Base-by-base conservation (phyloP, 2,888 invertebrate genomes). In the Andricus quercusramuli region DNA sequence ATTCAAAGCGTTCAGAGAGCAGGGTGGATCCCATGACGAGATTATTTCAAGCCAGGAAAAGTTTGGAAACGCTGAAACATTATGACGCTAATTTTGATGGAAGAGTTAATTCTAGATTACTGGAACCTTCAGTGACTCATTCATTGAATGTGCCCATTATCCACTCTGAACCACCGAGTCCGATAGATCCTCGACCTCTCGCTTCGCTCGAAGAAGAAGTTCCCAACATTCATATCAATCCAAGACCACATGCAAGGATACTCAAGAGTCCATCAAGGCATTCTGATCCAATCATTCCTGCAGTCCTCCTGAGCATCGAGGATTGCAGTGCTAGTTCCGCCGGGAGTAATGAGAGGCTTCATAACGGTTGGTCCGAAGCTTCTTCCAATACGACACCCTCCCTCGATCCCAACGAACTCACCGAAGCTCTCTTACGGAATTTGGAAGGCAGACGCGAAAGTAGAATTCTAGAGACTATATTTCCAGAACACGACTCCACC, bases 81-180 rank as follows among this genome's bases (percentile, higher is more conserved):
- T 89, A 89, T 20, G 89, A 90, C 65, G 89, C 90, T 37, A 86
- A 87, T 78, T 88, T 86, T 74, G 83, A 84, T 2, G 86, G 88
- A 67, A 88, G 85, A 59, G 62, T 80, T 32, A 85, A 85, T 32
- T 22, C 78, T 3, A 85, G 84, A 66, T 66, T 90, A 4, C 66
- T 88, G n/a, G 86, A 87, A 41, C 86, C 90, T 0, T 86, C 82
- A 22, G 41, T 89, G 37, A 85, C 84, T 81, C 86, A 90, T 13
- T 85, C 85, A 13, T 82, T 92, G 15, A 80, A 80, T 2, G 89
- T 91, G 2, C 92, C 92, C 3, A 87, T 85, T 5, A 88, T 90
- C 82, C 90, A 90, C 68, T 92, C 92, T 20, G 92, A 92, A 76
- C 92, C 92, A 1, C 89, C 91, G 4, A 92, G 91, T 83, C 92